These are phyloP conservation scores for Neofelis nebulosa DNA, from an alignment of 2,113 vertebrate genomes.

Conservation along the genomic window DNA sequence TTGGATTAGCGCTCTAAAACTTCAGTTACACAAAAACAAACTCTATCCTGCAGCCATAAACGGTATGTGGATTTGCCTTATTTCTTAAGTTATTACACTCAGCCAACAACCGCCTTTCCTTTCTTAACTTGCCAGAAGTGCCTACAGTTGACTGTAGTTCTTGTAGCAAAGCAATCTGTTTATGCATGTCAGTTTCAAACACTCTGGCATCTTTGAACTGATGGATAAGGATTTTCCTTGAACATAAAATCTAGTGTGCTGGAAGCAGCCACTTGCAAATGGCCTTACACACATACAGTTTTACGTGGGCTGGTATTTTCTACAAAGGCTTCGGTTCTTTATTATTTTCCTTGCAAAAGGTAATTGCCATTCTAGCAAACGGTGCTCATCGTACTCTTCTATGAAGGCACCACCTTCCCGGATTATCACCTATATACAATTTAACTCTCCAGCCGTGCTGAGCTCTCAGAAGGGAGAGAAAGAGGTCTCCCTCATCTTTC, in stretches of 20 bases:
- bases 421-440: fast-evolving
- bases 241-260: not conserved
- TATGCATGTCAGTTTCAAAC: not conserved
- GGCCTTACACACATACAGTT: not conserved
- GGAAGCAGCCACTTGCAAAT: not conserved
- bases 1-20: conserved; percentile 68
- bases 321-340: not conserved
- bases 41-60: conserved; percentile 56
- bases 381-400: not conserved
- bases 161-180: not conserved
- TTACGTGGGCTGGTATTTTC: not conserved
- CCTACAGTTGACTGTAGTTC: not conserved
- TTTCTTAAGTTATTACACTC: conserved; percentile 60
- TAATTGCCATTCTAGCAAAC: not conserved
- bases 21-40: conserved; percentile 63
- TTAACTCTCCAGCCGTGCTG: not conserved
- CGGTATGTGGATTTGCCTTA: conserved; percentile 51
- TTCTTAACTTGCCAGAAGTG: not conserved
- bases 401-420: fast-evolving
- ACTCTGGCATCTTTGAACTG: not conserved
- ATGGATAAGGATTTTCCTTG: not conserved
- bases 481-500: not conserved
- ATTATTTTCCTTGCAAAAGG: not conserved
- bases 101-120: conserved; percentile 54
- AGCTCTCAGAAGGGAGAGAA: not conserved